A percentile compares a stretch with the other conserved stretches of the same genome.
Conservation (phyloP, 2,797 vertebrate species). For the Syngnathus acus region DNA sequence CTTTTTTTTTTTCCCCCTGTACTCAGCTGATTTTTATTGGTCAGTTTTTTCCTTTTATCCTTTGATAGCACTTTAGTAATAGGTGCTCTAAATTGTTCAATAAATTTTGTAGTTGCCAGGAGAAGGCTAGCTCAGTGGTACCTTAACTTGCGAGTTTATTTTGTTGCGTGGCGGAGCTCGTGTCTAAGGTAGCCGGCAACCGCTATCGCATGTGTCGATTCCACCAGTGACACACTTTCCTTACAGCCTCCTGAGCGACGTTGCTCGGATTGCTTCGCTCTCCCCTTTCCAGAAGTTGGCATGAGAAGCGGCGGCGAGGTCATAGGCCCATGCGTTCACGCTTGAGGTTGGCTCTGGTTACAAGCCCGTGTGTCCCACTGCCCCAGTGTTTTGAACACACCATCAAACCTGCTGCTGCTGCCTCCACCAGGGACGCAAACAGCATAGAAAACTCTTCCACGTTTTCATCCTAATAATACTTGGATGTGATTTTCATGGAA, state of each 20-base stretch:
- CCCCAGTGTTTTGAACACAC: constrained; percentile 36
- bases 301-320: constrained; percentile 28
- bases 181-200: constrained; percentile 10
- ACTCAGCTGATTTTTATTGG: constrained; percentile 3
- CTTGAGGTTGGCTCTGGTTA: constrained; percentile 39
- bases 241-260: constrained; percentile 6
- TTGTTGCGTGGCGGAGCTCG: not conserved
- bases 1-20: constrained; percentile 9
- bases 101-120: not conserved
- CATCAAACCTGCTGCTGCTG: not conserved
- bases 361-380: constrained; percentile 48
- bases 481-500: not conserved
- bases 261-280: constrained; percentile 42
- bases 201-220: constrained; percentile 12
- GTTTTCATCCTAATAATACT: not conserved
- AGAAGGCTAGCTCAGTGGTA: not conserved
- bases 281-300: constrained; percentile 41
- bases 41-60: constrained; percentile 5
- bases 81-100: not conserved
- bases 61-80: not conserved
- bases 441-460: not conserved
- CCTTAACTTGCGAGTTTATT: not conserved
- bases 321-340: constrained; percentile 31
- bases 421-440: not conserved
- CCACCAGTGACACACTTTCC: constrained; percentile 38